Percentiles rank a stretch among this genome's conserved stretches.
phyloP scores from a whole-genome alignment of 2,113 vertebrate species.

The Tiliqua scincoides region DNA sequence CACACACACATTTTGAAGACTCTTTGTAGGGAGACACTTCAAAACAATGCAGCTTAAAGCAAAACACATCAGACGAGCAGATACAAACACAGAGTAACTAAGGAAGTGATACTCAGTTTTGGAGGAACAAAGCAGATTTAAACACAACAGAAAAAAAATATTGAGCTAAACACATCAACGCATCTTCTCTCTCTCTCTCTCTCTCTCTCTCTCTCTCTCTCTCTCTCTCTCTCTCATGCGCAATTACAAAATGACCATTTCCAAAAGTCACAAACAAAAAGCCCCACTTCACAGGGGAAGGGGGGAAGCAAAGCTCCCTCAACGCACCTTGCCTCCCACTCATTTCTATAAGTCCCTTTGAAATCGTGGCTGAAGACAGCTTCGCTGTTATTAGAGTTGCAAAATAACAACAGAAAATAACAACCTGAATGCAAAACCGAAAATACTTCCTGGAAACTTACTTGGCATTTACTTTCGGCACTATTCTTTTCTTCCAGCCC shows the following conservation, averaged over 20 bases:
- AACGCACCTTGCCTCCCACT: conserved; percentile 58
- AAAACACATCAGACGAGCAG: conserved; percentile 55
- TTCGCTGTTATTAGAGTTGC: conserved; percentile 64
- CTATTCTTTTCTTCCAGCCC: conserved; percentile 78
- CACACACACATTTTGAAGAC: background rate
- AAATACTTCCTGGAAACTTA: conserved; percentile 81
- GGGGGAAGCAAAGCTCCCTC: conserved; percentile 38
- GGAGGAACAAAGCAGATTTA: conserved; percentile 69
- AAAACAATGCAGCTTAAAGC: conserved; percentile 66
- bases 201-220: too few relatives aligned
- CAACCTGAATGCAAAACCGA: conserved; percentile 39
- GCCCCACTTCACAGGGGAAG: conserved; percentile 53
- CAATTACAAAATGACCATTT: conserved; percentile 35
- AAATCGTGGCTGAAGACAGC: conserved; percentile 52
- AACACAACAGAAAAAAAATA: conserved; percentile 10
- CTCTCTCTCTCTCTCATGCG: background rate
- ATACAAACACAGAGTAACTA: conserved; percentile 60
- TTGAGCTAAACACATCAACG: conserved; percentile 57
- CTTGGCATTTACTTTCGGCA: conserved; percentile 79
- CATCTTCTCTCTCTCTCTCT: conserved; percentile 28
- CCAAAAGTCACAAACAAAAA: conserved; percentile 28
- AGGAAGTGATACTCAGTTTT: conserved; percentile 61
- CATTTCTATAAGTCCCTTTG: conserved; percentile 58
- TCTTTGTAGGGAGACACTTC: background rate
- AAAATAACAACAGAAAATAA: conserved; percentile 63